Percentiles rank a stretch among this genome's conserved stretches.
Conservation (phyloP, 1,140 invertebrate species). For the Apolygus lucorum region DNA sequence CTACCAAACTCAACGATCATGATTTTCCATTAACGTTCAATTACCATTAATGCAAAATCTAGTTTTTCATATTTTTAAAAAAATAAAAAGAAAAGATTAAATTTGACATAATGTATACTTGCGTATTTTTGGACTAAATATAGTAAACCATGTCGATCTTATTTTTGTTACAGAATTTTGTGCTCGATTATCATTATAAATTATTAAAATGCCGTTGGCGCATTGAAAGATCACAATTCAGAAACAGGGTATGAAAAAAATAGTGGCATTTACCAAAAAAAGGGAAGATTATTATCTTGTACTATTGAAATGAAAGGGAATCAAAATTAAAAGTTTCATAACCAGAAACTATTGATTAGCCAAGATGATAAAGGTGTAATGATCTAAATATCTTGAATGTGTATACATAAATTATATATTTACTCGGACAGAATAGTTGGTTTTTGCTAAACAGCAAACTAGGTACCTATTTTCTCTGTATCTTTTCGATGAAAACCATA, state of each 20-base stretch:
- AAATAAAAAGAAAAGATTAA: not conserved
- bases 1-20: not conserved
- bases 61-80: not conserved
- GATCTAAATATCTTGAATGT: not conserved
- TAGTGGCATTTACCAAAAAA: constrained; percentile 2
- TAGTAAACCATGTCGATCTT: not conserved
- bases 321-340: not conserved
- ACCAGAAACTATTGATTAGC: not conserved
- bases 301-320: not conserved
- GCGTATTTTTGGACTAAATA: not conserved
- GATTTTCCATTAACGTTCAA: not conserved
- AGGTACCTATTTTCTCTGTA: not conserved
- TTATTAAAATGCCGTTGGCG: not conserved
- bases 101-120: not conserved
- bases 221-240: constrained; percentile 3
- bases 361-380: not conserved
- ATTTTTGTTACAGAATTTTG: not conserved
- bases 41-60: not conserved
- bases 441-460: too few species aligned
- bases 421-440: too few species aligned
- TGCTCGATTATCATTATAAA: not conserved
- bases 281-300: not conserved
- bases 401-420: too few species aligned
- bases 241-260: constrained; percentile 3
- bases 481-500: not conserved